phyloP scores from a whole-genome alignment of 2,888 invertebrate species.

The Caenorhabditis sp. region DNA sequence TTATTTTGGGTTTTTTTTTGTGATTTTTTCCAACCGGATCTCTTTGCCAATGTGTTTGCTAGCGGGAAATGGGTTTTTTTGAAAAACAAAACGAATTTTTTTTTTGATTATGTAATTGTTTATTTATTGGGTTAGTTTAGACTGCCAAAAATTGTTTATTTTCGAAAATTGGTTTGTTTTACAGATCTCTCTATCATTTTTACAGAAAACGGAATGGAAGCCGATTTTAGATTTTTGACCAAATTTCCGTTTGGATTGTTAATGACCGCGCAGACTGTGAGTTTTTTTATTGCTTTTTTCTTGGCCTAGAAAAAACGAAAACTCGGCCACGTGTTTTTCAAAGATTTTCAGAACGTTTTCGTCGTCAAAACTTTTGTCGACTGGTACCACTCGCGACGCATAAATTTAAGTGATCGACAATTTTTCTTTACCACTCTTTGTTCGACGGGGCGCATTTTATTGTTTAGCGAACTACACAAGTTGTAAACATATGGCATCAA shows the following conservation, averaged over 20 bases:
- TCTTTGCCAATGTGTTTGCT: background rate
- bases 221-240: slow-evolving; percentile 44
- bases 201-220: slow-evolving; percentile 32
- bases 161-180: background rate
- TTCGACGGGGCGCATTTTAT: too few relatives aligned
- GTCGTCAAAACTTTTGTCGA: too few relatives aligned
- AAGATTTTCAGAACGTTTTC: too few relatives aligned
- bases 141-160: background rate
- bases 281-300: background rate
- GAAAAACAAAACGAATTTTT: background rate
- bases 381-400: too few relatives aligned
- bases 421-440: too few relatives aligned
- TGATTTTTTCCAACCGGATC: background rate
- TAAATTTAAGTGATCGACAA: too few relatives aligned
- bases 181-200: background rate
- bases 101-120: background rate
- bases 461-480: too few relatives aligned
- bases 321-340: background rate
- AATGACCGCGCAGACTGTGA: slow-evolving; percentile 48
- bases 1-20: background rate
- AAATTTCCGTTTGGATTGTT: slow-evolving; percentile 53
- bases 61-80: background rate
- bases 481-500: too few relatives aligned
- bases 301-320: background rate
- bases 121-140: too few relatives aligned